Evolutionary conservation across 2,113 vertebrate genomes (phyloP), one percentile per base, ranked within the genome.

Genomic region (Eupsittula cactorum): DNA sequence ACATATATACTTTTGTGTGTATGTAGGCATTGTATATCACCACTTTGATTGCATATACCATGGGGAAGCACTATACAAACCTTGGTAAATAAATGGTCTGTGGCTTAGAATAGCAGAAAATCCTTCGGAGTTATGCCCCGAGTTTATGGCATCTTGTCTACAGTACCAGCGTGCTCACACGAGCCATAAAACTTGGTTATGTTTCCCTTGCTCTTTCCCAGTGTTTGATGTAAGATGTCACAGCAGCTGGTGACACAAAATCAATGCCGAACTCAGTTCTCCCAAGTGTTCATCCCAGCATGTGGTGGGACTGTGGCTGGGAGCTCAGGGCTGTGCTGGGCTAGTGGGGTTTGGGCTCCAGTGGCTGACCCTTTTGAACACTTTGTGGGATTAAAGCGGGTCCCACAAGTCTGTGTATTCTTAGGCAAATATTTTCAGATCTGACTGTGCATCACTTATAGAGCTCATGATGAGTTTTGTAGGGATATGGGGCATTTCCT

Each of bases 291-390:
- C 11, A 7, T 35, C 78, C 65, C 47, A 11, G 49, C 13, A 1
- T 4, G 31, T 2, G 10, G 15, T 29, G 24, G 28, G 33, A 13
- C 46, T 31, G 44, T 9, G 13, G 27, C 35, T 1, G 2, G 28
- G 49, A n/a, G 13, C 63, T 76, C 1, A 1, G 60, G n/a, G 25
- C 67, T 69, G 33, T 4, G 37, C 37, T 16, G 27, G 8, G 7
- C 41, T 68, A 0, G 0, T 0, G 7, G 46, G 55, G 14, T 52
- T n/a, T 37, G n/a, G 50, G 60, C 13, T 78, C 50, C 5, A 1
- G 0, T 11, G 49, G 39, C 27, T 74, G 6, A 0, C 18, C 7
- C 29, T 60, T 59, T 59, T 14, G 3, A 53, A 60, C 39, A 7
- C 28, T n/a, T 63, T 8, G 9, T 20, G 50, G 82, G 50, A 19